phyloP scores from a whole-genome alignment of 2,113 vertebrate species.

The Vulpes lagopus region DNA sequence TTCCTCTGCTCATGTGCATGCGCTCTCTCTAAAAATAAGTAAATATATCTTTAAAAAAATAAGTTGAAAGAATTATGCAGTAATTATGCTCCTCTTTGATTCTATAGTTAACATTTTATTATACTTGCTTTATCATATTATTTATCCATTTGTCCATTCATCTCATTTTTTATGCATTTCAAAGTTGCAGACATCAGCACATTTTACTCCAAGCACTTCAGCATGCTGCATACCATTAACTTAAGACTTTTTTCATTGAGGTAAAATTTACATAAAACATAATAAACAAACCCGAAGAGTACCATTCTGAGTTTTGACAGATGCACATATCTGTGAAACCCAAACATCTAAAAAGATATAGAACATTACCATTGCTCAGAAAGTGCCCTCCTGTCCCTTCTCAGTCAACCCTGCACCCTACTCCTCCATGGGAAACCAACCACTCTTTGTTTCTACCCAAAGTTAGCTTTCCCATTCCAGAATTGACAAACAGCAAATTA shows the following conservation, averaged over 20 bases:
- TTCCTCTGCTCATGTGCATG: rapidly evolving
- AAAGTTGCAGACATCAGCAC: neutral
- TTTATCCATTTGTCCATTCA: neutral
- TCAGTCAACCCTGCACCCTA: too few relatives aligned
- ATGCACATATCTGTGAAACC: neutral
- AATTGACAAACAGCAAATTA: neutral
- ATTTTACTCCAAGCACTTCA: neutral
- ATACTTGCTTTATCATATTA: neutral
- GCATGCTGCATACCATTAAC: neutral
- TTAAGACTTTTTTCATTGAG: neutral
- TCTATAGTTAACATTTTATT: neutral
- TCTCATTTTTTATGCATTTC: neutral
- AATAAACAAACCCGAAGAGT: neutral
- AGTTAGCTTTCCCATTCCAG: neutral
- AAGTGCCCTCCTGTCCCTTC: rapidly evolving
- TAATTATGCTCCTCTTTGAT: neutral
- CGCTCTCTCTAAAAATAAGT: neutral
- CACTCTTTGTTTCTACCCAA: neutral
- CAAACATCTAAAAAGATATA: neutral
- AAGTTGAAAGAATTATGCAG: neutral
- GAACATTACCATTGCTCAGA: neutral
- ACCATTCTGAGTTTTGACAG: neutral
- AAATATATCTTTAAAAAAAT: neutral
- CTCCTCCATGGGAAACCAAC: neutral
- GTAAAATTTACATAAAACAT: neutral